These are phyloP conservation scores for Falco punctatus DNA, from an alignment of 2,113 vertebrate species.

Conservation along the genomic window DNA sequence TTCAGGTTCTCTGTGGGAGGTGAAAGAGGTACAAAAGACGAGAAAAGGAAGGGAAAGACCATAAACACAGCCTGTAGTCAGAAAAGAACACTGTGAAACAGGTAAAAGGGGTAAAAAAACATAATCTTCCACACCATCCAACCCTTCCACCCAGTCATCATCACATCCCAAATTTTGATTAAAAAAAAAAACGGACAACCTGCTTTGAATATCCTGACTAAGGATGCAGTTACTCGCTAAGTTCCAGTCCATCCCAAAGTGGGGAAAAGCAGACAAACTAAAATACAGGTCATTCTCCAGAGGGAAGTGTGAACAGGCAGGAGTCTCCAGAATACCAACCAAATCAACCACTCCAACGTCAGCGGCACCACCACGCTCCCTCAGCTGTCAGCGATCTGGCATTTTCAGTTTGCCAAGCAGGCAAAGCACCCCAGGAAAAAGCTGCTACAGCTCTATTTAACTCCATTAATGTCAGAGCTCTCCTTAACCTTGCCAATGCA, in stretches of 20 bases:
- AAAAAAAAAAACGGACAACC: not conserved
- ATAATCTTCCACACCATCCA: not conserved
- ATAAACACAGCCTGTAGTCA: not conserved
- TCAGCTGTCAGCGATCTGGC: not conserved
- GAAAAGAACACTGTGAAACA: not conserved
- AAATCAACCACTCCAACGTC: rapidly evolving
- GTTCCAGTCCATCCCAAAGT: not conserved
- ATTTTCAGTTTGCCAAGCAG: not conserved
- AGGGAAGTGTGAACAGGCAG: not conserved
- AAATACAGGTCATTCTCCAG: not conserved
- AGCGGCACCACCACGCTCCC: not conserved
- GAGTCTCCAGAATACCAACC: not conserved
- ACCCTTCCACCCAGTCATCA: not conserved
- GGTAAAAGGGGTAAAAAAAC: not conserved
- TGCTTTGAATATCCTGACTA: not conserved
- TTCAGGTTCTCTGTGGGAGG: not conserved
- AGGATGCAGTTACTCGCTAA: not conserved
- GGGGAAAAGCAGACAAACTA: not conserved
- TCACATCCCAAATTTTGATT: not conserved
- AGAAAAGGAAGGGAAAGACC: not conserved
- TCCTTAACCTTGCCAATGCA: conserved; percentile 7
- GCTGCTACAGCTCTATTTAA: not conserved
- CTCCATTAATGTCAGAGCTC: not conserved
- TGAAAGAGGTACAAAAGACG: not conserved
- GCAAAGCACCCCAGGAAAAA: not conserved